Percentiles rank a stretch among this genome's conserved stretches.
Evolutionary conservation across 2,888 invertebrate genomes (phyloP).

Genomic region (Cosmorhoe ocellata): DNA sequence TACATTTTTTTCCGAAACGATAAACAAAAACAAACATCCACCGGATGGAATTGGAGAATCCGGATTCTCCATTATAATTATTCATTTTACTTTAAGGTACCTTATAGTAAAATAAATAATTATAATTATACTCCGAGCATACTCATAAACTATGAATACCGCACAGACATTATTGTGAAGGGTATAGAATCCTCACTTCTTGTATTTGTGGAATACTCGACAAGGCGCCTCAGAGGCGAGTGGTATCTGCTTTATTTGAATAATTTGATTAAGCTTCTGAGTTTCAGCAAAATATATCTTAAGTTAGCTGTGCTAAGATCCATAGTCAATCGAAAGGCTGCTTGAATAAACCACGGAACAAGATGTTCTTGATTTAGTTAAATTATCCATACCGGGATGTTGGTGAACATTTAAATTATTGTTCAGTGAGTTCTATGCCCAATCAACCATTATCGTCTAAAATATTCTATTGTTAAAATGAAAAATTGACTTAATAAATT

Average conservation of each 20-base stretch:
- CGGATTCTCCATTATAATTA: too few relatives aligned
- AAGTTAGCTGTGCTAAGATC: conserved; percentile 19
- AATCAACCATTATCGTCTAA: conserved; percentile 1
- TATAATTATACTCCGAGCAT: too few relatives aligned
- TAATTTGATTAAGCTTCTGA: conserved; percentile 70
- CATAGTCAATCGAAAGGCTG: conserved; percentile 21
- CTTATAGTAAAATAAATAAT: too few relatives aligned
- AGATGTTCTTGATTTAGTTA: conserved; percentile 46
- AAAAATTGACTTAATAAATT: not conserved
- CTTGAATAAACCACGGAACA: conserved; percentile 36
- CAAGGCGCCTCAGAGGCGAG: conserved; percentile 62
- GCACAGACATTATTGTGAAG: conserved; percentile 6
- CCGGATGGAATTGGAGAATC: too few relatives aligned
- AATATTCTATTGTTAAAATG: not conserved
- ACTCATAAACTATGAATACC: not conserved
- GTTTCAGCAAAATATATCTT: conserved; percentile 37
- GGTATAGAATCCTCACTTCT: conserved; percentile 25
- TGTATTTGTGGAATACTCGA: conserved; percentile 59
- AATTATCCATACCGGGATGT: conserved; percentile 36
- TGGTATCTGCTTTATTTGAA: conserved; percentile 69
- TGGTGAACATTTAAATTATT: conserved; percentile 15
- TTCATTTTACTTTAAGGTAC: too few relatives aligned
- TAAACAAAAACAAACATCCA: too few relatives aligned
- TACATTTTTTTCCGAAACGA: too few relatives aligned
- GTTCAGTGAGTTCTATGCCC: conserved; percentile 10